Conservation (phyloP, 2,888 invertebrate genomes). For the Phymatocera aterrima region DNA sequence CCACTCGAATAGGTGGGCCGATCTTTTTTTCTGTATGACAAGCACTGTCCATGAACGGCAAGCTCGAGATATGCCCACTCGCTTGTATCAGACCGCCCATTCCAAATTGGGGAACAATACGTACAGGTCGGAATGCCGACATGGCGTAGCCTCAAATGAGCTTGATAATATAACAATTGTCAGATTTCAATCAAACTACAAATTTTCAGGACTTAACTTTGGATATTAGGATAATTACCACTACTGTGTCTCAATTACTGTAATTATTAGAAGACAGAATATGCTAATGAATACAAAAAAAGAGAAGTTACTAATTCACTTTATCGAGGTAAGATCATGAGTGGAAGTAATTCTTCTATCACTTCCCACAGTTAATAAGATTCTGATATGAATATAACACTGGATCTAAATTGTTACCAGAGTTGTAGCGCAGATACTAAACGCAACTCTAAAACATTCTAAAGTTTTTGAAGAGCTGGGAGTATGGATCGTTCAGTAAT, state of each 20-base stretch:
- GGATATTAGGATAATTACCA: background rate
- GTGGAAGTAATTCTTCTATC: background rate
- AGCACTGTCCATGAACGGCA: conserved; percentile 17
- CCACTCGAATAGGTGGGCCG: conserved; percentile 12
- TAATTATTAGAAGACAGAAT: background rate
- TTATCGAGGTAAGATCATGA: background rate
- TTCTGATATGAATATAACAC: background rate
- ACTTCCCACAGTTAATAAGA: background rate
- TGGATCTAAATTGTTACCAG: background rate
- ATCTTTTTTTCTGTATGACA: conserved; percentile 26
- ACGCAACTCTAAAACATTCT: background rate
- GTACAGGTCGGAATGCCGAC: conserved; percentile 41
- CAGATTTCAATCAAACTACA: no score
- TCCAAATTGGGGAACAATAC: conserved; percentile 30
- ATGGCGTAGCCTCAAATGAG: conserved; percentile 8
- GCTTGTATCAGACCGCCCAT: conserved; percentile 25
- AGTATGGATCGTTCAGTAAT: conserved; percentile 18
- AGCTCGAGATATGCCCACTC: background rate
- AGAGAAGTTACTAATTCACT: background rate
- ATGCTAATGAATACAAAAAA: background rate
- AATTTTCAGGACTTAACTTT: no score
- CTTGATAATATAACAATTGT: no score
- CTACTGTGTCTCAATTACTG: background rate
- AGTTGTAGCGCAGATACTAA: background rate
- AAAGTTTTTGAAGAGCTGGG: background rate